phyloP scores from a whole-genome alignment of 2,113 vertebrate species.

The Tragulus kanchil region DNA sequence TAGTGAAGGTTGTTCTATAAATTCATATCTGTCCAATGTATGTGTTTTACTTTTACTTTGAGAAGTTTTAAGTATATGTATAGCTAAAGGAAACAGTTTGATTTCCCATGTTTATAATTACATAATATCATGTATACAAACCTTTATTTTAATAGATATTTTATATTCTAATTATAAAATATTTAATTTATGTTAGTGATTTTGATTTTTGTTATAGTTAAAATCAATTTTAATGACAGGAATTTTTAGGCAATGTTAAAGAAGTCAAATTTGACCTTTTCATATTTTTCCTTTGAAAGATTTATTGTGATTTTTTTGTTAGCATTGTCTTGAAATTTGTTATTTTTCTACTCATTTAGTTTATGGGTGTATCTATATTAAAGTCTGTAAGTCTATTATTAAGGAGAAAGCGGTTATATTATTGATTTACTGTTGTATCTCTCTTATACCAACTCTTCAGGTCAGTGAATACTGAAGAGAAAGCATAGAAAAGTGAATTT shows the following conservation, averaged over 20 bases:
- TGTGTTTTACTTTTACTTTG: not conserved
- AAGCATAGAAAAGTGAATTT: not conserved
- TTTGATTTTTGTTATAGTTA: constrained; percentile 57
- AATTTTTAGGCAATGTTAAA: constrained; percentile 55
- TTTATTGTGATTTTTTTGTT: not conserved
- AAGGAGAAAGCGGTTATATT: not conserved
- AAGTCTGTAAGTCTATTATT: constrained; percentile 18
- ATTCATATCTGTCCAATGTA: not conserved
- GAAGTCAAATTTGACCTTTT: constrained; percentile 41
- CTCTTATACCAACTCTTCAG: not conserved
- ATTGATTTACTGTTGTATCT: constrained; percentile 10
- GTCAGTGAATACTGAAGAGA: not conserved
- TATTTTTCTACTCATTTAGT: not conserved
- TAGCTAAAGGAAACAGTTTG: not conserved
- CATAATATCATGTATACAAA: not conserved
- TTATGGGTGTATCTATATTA: not conserved
- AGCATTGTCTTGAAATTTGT: not conserved
- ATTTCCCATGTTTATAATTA: constrained; percentile 10
- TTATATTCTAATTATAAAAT: constrained; percentile 16
- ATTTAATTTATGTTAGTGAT: constrained; percentile 48
- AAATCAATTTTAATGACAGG: constrained; percentile 40
- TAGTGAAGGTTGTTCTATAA: not conserved
- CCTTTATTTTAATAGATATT: not conserved
- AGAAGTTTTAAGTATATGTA: constrained; percentile 13
- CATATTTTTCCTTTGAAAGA: not conserved